Evolutionary conservation across 2,797 vertebrate genomes (phyloP), one percentile per base, ranked within the genome.

Genomic region (Periparus ater): DNA sequence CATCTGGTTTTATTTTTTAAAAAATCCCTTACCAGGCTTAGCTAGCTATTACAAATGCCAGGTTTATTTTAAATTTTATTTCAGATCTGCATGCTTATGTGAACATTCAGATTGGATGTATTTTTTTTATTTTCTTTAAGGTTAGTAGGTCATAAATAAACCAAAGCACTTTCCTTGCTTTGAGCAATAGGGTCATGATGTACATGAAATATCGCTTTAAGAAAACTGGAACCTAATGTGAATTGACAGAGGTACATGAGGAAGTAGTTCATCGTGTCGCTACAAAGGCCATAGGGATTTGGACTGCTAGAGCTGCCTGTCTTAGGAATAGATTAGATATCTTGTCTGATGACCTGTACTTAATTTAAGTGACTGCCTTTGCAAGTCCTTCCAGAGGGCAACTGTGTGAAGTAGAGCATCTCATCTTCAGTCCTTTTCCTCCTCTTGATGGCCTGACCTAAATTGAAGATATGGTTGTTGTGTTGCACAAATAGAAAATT

Each of bases 301-400:
- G 93, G 90, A 85, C 92, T 93, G 97, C 94, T 86, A n/a, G 84
- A 87, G 85, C 91, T 97, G 97, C 97, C 96, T 94, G 95, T 94
- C 13, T 97, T 88, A 95, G 96, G 96, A 97, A 95, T 95, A 96
- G 98, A 97, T 96, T 97, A 97, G 97, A 96, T 98, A 95, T 97
- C 95, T 95, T 98, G 98, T 96, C 98, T 98, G 98, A 98, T 98
- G 98, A 98, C 98, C 98, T 98, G 98, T 97, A 94, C 98, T 98
- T 98, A 98, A 99, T 99, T 98, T 98, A 98, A 98, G 98, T 98
- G 98, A 98, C 98, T 98, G 98, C 97, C 93, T 98, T 98, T 94
- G 94, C 96, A 92, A 96, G 97, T 85, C 95, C 86, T 95, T 98
- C 98, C 96, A 98, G 98, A 97, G 98, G 98, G 97, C 97, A 96